Base-by-base conservation (phyloP, 2,113 vertebrate genomes). In the Hucho hucho region DNA sequence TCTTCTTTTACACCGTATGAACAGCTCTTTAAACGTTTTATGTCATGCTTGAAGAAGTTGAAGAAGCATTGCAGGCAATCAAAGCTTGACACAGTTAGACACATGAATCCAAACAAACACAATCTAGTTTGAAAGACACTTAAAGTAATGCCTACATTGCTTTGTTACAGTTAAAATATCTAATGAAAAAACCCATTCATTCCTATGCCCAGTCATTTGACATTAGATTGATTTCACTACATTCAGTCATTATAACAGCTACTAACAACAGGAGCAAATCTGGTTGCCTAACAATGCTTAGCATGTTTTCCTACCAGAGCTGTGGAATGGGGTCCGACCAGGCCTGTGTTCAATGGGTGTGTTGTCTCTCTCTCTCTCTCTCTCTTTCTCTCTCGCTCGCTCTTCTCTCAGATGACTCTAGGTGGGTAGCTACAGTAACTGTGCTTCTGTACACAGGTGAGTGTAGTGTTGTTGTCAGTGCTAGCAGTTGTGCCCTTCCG, bases 291-390 rank as follows among this genome's bases (percentile, higher is more conserved):
- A 43, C 9, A 76, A n/a, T 1, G n/a, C 49, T 13, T 13, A n/a
- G 47, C 14, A 14, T 46, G 24, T 1, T 32, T 82, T 32, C 90
- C 83, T 91, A 92, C 90, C 91, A 72, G 83, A 83, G 77, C 72
- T 85, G 83, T 61, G 69, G 79, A 84, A 70, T 26, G 20, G 24
- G 59, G 73, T 89, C 79, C 61, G 11, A 75, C 79, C 75, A 81
- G 37, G 37, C 37, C 37, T 43, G 37, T 43, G 37, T 43, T 9
- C 26, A 26, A 37, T 65, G 65, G 61, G 76, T 11, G 70, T 58
- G 49, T 74, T 43, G 37, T 43, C 37, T 11, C 37, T 43, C 28
- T 29, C 28, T 2, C 28, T 29, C 9, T 43, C 37, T 43, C 37
- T 37, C 28, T 28, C 28, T 2, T 3, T 28, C 2, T 28, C 6